These are phyloP conservation scores for Lithobates pipiens DNA, from an alignment of 2,797 vertebrate genomes.

Conservation along the genomic window DNA sequence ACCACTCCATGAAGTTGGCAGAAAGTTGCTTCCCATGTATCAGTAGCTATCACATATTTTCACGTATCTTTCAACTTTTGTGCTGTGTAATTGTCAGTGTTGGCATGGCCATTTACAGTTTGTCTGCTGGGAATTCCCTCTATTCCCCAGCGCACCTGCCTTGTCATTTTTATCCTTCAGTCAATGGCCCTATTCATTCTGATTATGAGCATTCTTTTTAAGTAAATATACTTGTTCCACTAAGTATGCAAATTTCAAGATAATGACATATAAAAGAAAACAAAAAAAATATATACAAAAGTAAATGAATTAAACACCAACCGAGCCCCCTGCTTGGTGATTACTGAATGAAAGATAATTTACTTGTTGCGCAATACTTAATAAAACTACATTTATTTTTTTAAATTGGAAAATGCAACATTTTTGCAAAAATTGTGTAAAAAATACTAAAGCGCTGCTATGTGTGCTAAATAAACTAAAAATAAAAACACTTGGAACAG, in stretches of 20 bases:
- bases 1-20: too few species aligned
- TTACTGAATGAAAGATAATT: not conserved
- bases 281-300: too few species aligned
- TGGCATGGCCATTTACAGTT: not conserved
- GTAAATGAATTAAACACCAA: not conserved
- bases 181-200: conserved; percentile 37
- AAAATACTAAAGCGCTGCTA: too few species aligned
- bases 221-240: not conserved
- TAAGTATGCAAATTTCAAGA: conserved; percentile 13
- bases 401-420: too few species aligned
- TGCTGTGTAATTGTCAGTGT: not conserved
- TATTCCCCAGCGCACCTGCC: not conserved
- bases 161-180: not conserved
- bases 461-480: too few species aligned
- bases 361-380: too few species aligned
- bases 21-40: too few species aligned
- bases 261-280: not conserved
- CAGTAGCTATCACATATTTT: too few species aligned
- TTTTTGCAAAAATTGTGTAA: too few species aligned
- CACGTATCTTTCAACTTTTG: not conserved
- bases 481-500: too few species aligned
- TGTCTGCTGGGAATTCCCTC: conserved; percentile 38
- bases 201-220: not conserved
- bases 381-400: too few species aligned
- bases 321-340: not conserved